Percentiles rank a stretch among this genome's conserved stretches.
Conservation (phyloP, 2,113 vertebrate genomes). For the Bambusicola thoracicus region DNA sequence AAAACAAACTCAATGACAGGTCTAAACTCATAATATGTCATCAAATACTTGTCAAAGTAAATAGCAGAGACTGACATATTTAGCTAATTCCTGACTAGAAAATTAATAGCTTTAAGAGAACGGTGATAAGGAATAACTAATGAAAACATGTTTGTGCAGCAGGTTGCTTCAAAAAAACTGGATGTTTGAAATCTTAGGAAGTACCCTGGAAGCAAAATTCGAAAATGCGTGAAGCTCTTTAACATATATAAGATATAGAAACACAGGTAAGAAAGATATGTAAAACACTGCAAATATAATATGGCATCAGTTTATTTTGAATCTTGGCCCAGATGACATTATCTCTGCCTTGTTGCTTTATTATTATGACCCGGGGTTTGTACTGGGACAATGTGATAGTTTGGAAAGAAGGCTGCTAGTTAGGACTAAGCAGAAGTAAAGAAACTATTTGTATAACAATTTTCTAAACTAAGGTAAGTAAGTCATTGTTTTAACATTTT, state of each 20-base stretch:
- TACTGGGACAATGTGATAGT: background rate
- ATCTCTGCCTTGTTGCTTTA: background rate
- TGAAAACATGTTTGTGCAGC: background rate
- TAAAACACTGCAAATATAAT: background rate
- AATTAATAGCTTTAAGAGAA: background rate
- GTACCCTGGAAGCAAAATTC: background rate
- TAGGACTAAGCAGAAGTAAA: background rate
- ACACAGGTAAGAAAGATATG: background rate
- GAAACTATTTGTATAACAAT: background rate
- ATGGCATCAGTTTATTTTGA: background rate
- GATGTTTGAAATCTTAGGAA: background rate
- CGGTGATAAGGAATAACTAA: background rate
- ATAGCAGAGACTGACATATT: background rate
- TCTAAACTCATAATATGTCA: background rate
- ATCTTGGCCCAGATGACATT: background rate
- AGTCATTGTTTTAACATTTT: background rate
- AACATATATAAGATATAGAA: background rate
- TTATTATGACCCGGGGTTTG: background rate
- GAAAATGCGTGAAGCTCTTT: background rate
- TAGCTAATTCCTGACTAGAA: background rate
- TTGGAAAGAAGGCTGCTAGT: background rate
- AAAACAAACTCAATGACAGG: background rate
- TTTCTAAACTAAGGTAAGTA: background rate
- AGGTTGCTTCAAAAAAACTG: background rate
- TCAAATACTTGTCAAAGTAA: background rate